These are phyloP conservation scores for Squalus acanthias DNA, from an alignment of 2,797 vertebrate genomes.

Conservation along the genomic window DNA sequence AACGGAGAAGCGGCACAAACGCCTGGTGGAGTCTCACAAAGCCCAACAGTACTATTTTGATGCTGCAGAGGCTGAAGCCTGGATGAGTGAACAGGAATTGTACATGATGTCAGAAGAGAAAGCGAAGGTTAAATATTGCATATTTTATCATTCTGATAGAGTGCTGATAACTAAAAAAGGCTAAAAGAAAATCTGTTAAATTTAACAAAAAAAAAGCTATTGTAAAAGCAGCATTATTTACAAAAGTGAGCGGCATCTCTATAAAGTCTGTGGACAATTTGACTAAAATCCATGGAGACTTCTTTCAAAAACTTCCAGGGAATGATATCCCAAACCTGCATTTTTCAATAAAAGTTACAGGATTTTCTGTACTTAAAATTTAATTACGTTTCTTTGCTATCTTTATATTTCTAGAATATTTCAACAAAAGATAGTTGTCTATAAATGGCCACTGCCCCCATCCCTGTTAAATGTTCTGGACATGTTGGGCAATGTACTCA, in stretches of 20 bases:
- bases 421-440: background rate
- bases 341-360: background rate
- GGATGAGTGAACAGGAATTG: conserved; percentile 98
- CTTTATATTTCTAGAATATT: background rate
- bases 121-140: conserved; percentile 74
- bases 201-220: background rate
- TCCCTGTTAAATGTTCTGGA: background rate
- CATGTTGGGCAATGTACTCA: background rate
- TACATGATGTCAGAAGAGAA: conserved; percentile 99
- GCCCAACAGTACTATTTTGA: conserved; percentile 97
- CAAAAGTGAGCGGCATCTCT: background rate
- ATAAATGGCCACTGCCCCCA: background rate
- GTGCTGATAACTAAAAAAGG: background rate
- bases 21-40: conserved; percentile 84
- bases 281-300: background rate
- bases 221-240: background rate
- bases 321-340: background rate
- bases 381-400: background rate
- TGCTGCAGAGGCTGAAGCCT: conserved; percentile 89
- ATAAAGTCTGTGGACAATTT: background rate
- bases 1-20: conserved; percentile 76
- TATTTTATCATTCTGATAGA: background rate
- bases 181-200: background rate
- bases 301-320: too few relatives aligned
- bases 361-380: background rate